Evolutionary conservation across 1,140 invertebrate genomes (phyloP).

Genomic region (Rhopalosiphum padi): DNA sequence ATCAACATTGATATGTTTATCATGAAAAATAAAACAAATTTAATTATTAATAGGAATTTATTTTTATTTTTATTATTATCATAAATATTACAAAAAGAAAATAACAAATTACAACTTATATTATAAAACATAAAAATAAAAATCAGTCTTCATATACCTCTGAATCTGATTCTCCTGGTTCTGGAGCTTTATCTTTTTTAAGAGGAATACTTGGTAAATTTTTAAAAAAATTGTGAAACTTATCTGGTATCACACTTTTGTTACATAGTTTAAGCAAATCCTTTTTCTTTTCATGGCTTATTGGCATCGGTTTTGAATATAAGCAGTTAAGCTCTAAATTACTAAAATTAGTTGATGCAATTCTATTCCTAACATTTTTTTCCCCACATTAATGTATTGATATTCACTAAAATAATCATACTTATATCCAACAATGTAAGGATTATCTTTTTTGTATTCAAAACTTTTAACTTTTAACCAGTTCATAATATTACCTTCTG

Average conservation of each 20-base stretch:
- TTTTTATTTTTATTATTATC: too few species aligned
- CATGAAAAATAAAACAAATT: too few species aligned
- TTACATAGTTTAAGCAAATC: not conserved
- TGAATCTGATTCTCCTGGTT: not conserved
- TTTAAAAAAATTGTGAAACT: not conserved
- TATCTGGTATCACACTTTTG: not conserved
- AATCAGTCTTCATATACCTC: not conserved
- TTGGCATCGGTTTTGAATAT: not conserved
- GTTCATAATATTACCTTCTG: not conserved
- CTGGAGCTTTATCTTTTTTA: not conserved
- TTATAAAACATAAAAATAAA: not conserved
- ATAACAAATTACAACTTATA: too few species aligned
- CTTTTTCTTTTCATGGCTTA: not conserved
- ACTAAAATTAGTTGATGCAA: not conserved
- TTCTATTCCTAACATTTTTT: not conserved
- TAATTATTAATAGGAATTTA: too few species aligned
- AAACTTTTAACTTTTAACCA: not conserved
- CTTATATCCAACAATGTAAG: not conserved
- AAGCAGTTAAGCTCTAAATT: not conserved
- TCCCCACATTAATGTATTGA: not conserved
- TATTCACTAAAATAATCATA: not conserved
- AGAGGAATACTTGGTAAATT: not conserved
- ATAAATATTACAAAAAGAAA: not conserved
- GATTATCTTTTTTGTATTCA: not conserved
- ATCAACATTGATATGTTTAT: too few species aligned